These are phyloP conservation scores for Macrotrachela quadricornifera DNA, from an alignment of 1,140 invertebrate species.

Conservation along the genomic window DNA sequence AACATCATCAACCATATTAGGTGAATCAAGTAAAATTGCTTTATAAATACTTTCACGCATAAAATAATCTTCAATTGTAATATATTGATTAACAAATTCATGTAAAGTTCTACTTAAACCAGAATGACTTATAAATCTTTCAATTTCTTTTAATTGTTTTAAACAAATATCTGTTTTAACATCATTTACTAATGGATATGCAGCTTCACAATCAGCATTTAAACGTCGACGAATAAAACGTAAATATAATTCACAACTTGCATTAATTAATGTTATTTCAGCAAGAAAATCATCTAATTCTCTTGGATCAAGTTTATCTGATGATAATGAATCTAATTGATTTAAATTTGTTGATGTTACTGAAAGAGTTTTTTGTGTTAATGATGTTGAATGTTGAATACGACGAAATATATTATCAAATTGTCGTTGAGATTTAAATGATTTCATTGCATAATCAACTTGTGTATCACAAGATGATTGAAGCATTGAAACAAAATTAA, in stretches of 20 bases:
- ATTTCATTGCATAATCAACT: too few species aligned
- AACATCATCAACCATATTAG: conserved; percentile 85
- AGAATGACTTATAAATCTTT: conserved; percentile 48
- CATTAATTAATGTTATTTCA: conserved; percentile 74
- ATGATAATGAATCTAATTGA: too few species aligned
- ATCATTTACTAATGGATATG: not conserved
- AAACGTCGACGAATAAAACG: conserved; percentile 59
- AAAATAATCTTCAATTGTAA: conserved; percentile 80
- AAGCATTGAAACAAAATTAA: too few species aligned
- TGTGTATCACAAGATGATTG: too few species aligned
- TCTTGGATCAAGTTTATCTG: conserved; percentile 45
- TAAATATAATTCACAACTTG: conserved; percentile 67
- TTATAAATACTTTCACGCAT: conserved; percentile 83
- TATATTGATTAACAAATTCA: conserved; percentile 67
- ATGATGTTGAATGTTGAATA: too few species aligned
- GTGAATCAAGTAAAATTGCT: conserved; percentile 66
- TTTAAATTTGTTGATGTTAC: too few species aligned
- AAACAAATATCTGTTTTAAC: conserved; percentile 8
- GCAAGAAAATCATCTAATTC: conserved; percentile 64
- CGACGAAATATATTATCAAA: too few species aligned
- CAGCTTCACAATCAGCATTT: conserved; percentile 35
- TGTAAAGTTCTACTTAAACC: conserved; percentile 62
- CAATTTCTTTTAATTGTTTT: conserved; percentile 39
- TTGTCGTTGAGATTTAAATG: too few species aligned
- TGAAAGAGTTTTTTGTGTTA: too few species aligned